Evolutionary conservation across 2,888 invertebrate genomes (phyloP).

Genomic region (Orchesellides sinensis): DNA sequence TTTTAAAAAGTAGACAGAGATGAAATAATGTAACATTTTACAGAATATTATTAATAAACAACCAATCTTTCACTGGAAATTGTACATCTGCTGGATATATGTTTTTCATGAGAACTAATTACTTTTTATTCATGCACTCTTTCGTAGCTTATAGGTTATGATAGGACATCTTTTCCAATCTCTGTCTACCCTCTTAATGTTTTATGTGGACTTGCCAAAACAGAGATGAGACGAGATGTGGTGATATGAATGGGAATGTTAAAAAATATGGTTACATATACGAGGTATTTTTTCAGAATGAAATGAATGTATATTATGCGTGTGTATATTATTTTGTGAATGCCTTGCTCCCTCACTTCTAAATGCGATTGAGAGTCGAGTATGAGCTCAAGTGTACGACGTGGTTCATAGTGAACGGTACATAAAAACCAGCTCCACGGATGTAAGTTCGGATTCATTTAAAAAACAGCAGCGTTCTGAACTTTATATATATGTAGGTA

Average conservation of each 20-base stretch:
- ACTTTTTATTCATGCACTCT: no score
- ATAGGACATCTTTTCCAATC: background rate
- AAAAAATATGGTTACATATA: conserved; percentile 24
- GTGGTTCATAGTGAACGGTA: no score
- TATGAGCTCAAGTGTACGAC: background rate
- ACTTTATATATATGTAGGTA: background rate
- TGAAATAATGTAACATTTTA: background rate
- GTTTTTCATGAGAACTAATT: no score
- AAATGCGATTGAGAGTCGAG: background rate
- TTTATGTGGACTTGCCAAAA: conserved; percentile 26
- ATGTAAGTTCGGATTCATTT: background rate
- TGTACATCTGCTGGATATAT: no score
- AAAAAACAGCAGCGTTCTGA: background rate
- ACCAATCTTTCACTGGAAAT: no score
- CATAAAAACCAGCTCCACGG: background rate
- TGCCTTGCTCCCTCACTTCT: background rate
- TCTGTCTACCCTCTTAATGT: background rate
- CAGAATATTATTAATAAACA: no score
- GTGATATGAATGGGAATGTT: background rate
- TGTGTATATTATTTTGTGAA: background rate
- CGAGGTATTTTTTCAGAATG: conserved; percentile 42
- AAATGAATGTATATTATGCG: conserved; percentile 8
- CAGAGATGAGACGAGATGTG: background rate
- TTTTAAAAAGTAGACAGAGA: background rate
- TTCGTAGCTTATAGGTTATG: no score